Evolutionary conservation across 1,140 invertebrate genomes (phyloP), one percentile per base, ranked within the genome.

Genomic region (Mesaphorura yosii): DNA sequence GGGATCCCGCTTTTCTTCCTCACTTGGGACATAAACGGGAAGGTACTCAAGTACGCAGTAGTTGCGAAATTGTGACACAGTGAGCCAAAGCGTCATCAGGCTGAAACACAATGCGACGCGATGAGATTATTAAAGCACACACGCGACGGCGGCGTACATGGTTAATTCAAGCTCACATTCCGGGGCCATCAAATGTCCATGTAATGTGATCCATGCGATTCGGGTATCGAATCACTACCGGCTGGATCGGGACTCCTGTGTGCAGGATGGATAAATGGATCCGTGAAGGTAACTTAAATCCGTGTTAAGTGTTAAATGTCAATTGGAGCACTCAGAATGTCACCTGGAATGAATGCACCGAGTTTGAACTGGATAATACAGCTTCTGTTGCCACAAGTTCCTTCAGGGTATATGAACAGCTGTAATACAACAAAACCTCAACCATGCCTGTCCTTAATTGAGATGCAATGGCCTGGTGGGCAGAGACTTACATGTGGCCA

Each of bases 131-230:
- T n/a, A n/a, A n/a, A n/a, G n/a, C n/a, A n/a, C n/a, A n/a, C n/a
- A n/a, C n/a, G n/a, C n/a, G 71, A 1, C 90, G 93, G 52, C 91
- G 69, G 88, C 89, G 95, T 6, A 95, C 69, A 25, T 90, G 73
- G 66, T 86, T 84, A 57, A 86, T 71, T 20, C 87, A 91, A n/a
- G n/a, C n/a, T n/a, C n/a, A n/a, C n/a, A n/a, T n/a, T 70, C 42
- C 64, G 66, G 90, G 88, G 51, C 92, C 91, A 72, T 94, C 88
- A 91, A 92, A 97, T 4, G 91, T 96, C 92, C 92, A 97, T 0
- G 90, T 92, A 37, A 91, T 81, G 2, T 89, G 92, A 66, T 97
- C 89, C 62, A 85, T 73, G 66, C 83, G 84, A 66, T 95, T 95
- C 0, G 86, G 87, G 70, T 95, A 96, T 47, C 86, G 76, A 46